Base-by-base conservation (phyloP, 2,888 invertebrate species). In the Hirtodrosophila histrioides region DNA sequence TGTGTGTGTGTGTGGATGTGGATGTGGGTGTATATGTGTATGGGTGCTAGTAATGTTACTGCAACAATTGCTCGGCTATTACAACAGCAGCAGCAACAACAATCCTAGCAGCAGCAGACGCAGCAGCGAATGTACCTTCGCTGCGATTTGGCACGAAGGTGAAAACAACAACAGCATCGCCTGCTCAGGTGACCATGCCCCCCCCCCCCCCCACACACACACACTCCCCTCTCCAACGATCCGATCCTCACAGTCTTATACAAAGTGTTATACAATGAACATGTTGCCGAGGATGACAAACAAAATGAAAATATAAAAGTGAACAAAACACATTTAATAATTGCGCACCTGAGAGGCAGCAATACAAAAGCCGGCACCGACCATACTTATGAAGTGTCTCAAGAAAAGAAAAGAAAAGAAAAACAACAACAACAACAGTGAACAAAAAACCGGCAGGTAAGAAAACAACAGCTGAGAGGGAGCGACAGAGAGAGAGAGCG, bases 1-100 rank as follows among this genome's bases (percentile, higher is more conserved):
- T 53, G 55, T 57, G 63, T 39, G 62, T 39, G 67, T 62, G 57
- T 27, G 40, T 54, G 45, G 17, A 33, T 48, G n/a, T 36, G 40
- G 40, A 41, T 33, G 39, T 54, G 46, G 17, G 48, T 58, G 64
- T 40, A 48, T 43, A 57, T 56, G 45, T 56, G 51, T 45, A 46
- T 73, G 76, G 69, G 75, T 70, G 78, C 65, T 68, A 75, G 88
- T 86, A 86, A 86, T 88, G 71, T 88, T 88, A 86, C 77, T 86
- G 85, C 85, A 86, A 81, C 86, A 88, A 83, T 76, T 73, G 78
- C 63, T 31, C 63, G 27, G 63, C 54, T 49, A 57, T 76, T 69
- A 74, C 87, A 84, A 70, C 49, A 72, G 56, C 48, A 63, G 58
- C 63, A 70, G 41, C 45, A 51, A 55, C 41, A 49, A 46, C 33